A percentile compares a stretch with the other conserved stretches of the same genome.
Evolutionary conservation across 2,888 invertebrate species (phyloP).

Genomic region (Lasius platythorax): DNA sequence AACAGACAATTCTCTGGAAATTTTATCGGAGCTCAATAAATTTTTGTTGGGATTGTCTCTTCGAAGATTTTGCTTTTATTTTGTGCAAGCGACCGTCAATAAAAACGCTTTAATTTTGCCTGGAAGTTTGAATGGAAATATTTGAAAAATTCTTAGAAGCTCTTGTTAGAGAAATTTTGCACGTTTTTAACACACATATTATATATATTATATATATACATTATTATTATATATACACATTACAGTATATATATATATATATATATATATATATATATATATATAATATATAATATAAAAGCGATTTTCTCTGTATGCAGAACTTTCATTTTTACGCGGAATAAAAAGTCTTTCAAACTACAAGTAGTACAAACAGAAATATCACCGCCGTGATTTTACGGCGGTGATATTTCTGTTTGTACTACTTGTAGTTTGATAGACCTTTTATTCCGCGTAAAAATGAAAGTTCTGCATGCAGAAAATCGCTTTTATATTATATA

Average conservation of each 20-base stretch:
- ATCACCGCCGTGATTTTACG: neutral
- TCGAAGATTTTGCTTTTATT: neutral
- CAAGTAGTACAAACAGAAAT: neutral
- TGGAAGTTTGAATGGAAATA: neutral
- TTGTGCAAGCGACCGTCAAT: neutral
- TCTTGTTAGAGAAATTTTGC: neutral
- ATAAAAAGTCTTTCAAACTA: too few species aligned
- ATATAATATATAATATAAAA: too few species aligned
- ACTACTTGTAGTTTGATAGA: neutral
- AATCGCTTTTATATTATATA: slow-evolving; percentile 23
- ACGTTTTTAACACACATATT: neutral
- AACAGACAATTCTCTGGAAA: neutral
- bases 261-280: too few species aligned
- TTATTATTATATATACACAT: too few species aligned
- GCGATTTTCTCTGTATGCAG: too few species aligned
- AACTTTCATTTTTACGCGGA: too few species aligned
- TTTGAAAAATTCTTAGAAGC: neutral
- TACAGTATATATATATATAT: too few species aligned
- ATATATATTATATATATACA: too few species aligned
- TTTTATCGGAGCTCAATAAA: neutral
- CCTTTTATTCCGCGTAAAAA: slow-evolving; percentile 16
- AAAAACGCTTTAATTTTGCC: slow-evolving; percentile 9
- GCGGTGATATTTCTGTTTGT: slow-evolving; percentile 10
- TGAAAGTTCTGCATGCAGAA: slow-evolving; percentile 20
- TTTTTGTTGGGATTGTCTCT: neutral